phyloP scores from a whole-genome alignment of 2,113 vertebrate genomes.

The Suricata suricatta region DNA sequence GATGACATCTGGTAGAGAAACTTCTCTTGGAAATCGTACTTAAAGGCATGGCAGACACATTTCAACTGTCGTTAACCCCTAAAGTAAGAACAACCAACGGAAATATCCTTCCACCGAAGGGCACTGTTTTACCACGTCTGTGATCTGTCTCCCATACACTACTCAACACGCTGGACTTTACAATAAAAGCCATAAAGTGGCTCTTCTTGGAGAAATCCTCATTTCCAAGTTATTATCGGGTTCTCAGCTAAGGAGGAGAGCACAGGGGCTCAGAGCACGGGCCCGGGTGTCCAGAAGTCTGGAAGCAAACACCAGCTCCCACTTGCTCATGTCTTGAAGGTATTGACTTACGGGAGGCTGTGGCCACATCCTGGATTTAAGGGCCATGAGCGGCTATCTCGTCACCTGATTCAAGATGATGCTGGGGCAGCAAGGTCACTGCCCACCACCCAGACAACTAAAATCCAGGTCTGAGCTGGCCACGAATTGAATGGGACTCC shows the following conservation, averaged over 20 bases:
- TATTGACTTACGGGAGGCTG: rapidly evolving
- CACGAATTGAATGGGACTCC: neutral
- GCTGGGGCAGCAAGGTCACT: rapidly evolving
- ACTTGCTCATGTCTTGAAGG: rapidly evolving
- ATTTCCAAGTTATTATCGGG: neutral
- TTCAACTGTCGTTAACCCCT: neutral
- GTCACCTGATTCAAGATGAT: rapidly evolving
- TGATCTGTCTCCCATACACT: neutral
- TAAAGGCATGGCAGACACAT: neutral
- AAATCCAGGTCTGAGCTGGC: neutral
- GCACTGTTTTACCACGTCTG: neutral
- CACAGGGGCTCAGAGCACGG: rapidly evolving
- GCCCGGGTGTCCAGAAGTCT: neutral
- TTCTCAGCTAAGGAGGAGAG: too few species aligned
- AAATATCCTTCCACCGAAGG: neutral
- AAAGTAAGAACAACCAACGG: neutral
- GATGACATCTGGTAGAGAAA: neutral
- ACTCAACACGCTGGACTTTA: neutral
- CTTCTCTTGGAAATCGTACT: neutral
- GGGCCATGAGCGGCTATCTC: rapidly evolving
- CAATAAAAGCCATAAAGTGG: neutral
- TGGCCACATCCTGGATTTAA: neutral
- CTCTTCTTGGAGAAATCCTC: neutral
- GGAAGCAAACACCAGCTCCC: neutral
- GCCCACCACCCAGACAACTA: neutral